Base-by-base conservation (phyloP, 2,888 invertebrate genomes). In the Drosophila ochracea region DNA sequence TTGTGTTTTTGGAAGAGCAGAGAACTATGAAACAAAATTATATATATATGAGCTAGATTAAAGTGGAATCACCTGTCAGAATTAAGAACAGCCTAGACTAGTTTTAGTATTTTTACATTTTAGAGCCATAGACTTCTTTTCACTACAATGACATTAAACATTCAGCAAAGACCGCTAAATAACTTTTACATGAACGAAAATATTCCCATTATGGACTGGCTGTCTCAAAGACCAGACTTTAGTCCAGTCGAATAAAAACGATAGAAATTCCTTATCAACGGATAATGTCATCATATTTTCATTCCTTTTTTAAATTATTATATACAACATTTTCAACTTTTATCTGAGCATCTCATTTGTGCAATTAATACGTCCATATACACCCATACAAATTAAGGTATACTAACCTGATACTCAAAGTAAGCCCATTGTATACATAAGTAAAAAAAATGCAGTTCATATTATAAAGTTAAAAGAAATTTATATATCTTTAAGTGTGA, bases 401-500 rank as follows among this genome's bases (percentile, higher is more conserved):
- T 16, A 25, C 13, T 21, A 13, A 13, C 4, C 25, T 25, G 33
- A 63, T 11, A 16, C 25, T 54, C 35, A 39, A 28, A 6, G 4
- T 28, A 6, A 37, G 0, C 2, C 9, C 35, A 19, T 55, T 39
- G 25, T 7, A 33, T 11, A 21, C 35, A 35, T 35, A 47, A 39
- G 19, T 41, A 58, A 47, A 31, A 31, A 13, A 13, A 47, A 28
- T 16, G n/a, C 19, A 35, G 50, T 28, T 50, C 39, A 64, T 37
- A 37, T 64, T 53, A 35, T 35, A 66, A n/a, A 62, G 74, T 59
- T 67, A 55, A 11, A 41, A 28, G 58, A 74, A 63, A 61, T 63
- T 68, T 57, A 30, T 79, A 54, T 76, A 79, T 68, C 53, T 61
- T 73, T 60, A 57, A 67, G 59, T 67, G 78, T 73, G 59, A 67